Evolutionary conservation across 2,113 vertebrate genomes (phyloP), one percentile per base, ranked within the genome.

Genomic region (Pterocles burchelli): DNA sequence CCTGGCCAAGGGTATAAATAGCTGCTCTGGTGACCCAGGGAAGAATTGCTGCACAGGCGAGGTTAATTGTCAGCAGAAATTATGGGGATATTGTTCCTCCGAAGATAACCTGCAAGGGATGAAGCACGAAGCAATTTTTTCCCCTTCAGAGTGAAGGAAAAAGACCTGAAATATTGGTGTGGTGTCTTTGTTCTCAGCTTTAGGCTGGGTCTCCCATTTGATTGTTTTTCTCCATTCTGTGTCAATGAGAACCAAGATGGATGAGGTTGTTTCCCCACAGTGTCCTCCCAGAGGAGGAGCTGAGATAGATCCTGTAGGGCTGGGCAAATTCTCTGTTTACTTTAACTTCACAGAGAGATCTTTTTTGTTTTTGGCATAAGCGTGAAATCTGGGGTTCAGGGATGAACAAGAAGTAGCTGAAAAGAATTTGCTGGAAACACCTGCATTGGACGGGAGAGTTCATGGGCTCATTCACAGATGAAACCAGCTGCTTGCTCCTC

Each of bases 11-110:
- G 24, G 22, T 89, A 92, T 82, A 94, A 96, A 92, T 90, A 95
- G 83, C 62, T 92, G 70, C 54, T 90, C 76, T 78, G 58, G 54
- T 96, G 93, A 95, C 90, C 86, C 84, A 73, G 57, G 29, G 85
- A 86, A 92, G 65, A 93, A 90, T 85, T 61, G 86, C 80, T 88
- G 54, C n/a, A 72, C 13, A 65, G 66, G 20, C 46, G 0, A 92
- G 88, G 90, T 94, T 94, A 96, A 95, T 90, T 97, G 49, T 65
- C 58, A 58, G 73, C 77, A 92, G 57, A 91, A 96, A 87, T 95
- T 89, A 96, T 78, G 73, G 85, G 63, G n/a, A 86, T 76, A 43
- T 90, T 95, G 93, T 78, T 97, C 76, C 36, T 94, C 62, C 61
- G 49, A 72, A 94, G 95, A 96, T 94, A 96, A 96, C 90, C 92